Evolutionary conservation across 2,113 vertebrate genomes (phyloP).

Genomic region (Rattus rattus): DNA sequence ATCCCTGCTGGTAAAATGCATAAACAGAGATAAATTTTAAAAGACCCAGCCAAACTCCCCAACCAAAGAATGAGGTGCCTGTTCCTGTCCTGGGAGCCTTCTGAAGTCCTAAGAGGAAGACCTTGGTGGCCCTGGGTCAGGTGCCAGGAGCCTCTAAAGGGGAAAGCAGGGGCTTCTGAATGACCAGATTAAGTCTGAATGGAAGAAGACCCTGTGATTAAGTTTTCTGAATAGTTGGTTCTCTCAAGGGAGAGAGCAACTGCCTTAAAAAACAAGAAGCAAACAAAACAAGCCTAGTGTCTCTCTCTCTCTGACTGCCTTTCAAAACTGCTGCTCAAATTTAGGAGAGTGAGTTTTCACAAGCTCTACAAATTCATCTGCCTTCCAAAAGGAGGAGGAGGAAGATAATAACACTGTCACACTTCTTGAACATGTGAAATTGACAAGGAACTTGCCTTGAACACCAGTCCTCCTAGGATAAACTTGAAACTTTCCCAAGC

Average conservation of each 20-base stretch:
- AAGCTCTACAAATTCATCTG: neutral
- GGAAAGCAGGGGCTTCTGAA: constrained; percentile 52
- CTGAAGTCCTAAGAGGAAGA: constrained; percentile 49
- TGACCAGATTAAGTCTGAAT: constrained; percentile 75
- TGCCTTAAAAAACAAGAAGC: neutral
- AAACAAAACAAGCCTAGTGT: neutral
- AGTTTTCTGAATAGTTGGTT: constrained; percentile 71
- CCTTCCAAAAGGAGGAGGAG: neutral
- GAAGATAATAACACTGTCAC: neutral
- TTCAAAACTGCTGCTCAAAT: constrained; percentile 1
- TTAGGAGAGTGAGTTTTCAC: neutral
- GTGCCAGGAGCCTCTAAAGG: neutral
- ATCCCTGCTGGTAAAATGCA: constrained; percentile 20
- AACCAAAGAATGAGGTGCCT: constrained; percentile 1
- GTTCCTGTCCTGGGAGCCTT: constrained; percentile 16
- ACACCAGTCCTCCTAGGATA: constrained; percentile 32
- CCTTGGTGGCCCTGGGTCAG: constrained; percentile 49
- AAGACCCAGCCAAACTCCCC: constrained; percentile 38
- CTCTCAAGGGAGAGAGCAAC: constrained; percentile 28
- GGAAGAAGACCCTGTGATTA: constrained; percentile 72
- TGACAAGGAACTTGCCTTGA: neutral
- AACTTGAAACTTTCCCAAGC: constrained; percentile 26
- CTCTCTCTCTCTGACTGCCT: neutral
- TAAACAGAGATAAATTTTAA: constrained; percentile 60
- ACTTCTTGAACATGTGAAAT: constrained; percentile 6